Evolutionary conservation across 2,113 vertebrate genomes (phyloP).

Genomic region (Ceuthmochares aereus): DNA sequence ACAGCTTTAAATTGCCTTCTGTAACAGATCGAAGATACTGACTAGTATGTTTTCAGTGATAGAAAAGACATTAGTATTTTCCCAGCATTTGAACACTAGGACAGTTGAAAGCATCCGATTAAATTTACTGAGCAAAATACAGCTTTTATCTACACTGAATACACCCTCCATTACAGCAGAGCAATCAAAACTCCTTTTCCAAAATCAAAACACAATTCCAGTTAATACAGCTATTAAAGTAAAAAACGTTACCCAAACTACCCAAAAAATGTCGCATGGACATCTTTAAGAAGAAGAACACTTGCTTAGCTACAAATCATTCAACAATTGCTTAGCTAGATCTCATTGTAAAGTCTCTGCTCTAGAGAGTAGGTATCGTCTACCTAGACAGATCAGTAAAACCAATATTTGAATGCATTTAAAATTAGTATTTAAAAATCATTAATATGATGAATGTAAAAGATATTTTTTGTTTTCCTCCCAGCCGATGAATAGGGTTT

Average conservation of each 20-base stretch:
- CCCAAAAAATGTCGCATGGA: background rate
- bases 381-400: background rate
- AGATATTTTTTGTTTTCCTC: background rate
- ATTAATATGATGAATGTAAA: background rate
- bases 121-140: background rate
- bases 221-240: background rate
- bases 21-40: background rate
- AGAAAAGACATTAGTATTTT: background rate
- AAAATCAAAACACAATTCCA: background rate
- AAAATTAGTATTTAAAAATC: background rate
- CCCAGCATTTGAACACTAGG: background rate
- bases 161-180: background rate
- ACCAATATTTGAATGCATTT: background rate
- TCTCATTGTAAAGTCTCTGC: background rate
- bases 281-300: background rate
- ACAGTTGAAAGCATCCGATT: background rate
- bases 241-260: background rate
- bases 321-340: background rate
- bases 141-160: background rate
- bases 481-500: background rate
- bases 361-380: background rate
- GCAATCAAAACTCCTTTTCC: background rate
- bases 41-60: too few species aligned
- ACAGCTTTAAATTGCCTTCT: background rate
- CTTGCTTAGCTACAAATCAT: background rate